Conservation (phyloP, 2,888 invertebrate genomes). For the Drosophila anomalata region DNA sequence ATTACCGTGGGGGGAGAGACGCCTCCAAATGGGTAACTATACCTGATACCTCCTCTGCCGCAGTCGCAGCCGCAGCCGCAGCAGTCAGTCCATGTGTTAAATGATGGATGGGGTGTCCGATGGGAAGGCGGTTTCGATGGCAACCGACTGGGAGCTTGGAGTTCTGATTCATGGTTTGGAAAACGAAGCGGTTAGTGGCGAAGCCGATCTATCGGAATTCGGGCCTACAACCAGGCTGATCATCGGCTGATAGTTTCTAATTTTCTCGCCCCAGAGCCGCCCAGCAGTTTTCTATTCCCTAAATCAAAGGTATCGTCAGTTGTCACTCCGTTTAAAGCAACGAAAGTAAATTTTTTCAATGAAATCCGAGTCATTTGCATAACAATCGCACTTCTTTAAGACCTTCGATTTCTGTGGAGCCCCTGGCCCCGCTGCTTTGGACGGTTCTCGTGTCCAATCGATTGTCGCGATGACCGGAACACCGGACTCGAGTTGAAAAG, state of each 20-base stretch:
- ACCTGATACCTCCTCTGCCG: conserved; percentile 19
- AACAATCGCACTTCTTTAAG: conserved; percentile 52
- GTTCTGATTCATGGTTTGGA: conserved; percentile 28
- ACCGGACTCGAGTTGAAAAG: conserved; percentile 49
- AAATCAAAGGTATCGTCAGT: conserved; percentile 12
- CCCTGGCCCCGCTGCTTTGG: conserved; percentile 1
- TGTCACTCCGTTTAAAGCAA: conserved; percentile 60
- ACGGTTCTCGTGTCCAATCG: conserved; percentile 48
- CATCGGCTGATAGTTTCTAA: too few relatives aligned
- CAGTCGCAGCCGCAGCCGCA: background rate
- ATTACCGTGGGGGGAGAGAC: conserved; percentile 41
- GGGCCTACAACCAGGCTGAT: background rate
- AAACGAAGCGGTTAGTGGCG: conserved; percentile 8
- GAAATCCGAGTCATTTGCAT: conserved; percentile 72
- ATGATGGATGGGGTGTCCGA: conserved; percentile 50
- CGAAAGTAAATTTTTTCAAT: conserved; percentile 76
- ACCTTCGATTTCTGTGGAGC: conserved; percentile 31
- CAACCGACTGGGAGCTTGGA: conserved; percentile 30
- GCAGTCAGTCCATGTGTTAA: conserved; percentile 43
- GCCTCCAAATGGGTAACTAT: conserved; percentile 41
- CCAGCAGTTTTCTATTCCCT: conserved; percentile 52
- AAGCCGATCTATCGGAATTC: conserved; percentile 6
- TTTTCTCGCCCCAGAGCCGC: background rate
- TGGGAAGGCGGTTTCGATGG: conserved; percentile 38
- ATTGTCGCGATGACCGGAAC: conserved; percentile 19